Base-by-base conservation (phyloP, 2,888 invertebrate genomes). In the Lymantria monacha region DNA sequence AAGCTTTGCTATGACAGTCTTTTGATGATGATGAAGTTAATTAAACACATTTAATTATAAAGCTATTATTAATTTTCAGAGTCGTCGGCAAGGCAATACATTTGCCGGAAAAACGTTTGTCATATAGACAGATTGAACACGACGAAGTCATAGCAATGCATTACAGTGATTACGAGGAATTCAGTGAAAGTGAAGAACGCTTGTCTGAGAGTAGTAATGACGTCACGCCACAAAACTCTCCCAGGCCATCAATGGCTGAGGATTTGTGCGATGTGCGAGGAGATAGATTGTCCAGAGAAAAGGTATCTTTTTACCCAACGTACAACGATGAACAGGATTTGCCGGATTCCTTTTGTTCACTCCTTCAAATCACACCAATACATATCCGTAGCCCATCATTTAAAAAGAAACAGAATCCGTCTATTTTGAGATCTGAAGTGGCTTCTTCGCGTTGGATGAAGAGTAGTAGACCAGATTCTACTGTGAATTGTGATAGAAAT, bases 371-470 rank as follows among this genome's bases (percentile, higher is more conserved):
- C 52, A 87, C 90, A 22, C 89, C 92, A 0, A 75, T 91, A 53
- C 85, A 85, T 38, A 85, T 87, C 46, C 74, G 81, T 38, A 90
- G 85, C 57, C 88, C 88, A 0, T 62, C 70, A 9, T 76, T 78
- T 30, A 83, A 79, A 53, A 87, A 85, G 62, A 79, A 79, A 48
- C 83, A 81, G 37, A 85, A 79, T 53, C 83, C 82, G 1, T 85
- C 85, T 0, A 83, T 91, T 48, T 57, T 92, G 11, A 81, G 84
- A 68, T 92, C 92, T 1, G 92, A 92, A 49, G 65, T 91, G 12
- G 87, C 87, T 1, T 92, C 91, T 0, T 92, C 91, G 0, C 72
- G 80, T n/a, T 92, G 92, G 92, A 87, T 89, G 86, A 78, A 82
- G 48, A 79, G 74, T 43, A 75, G 78, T 0, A 76, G 89, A 54